Evolutionary conservation across 2,113 vertebrate species (phyloP), one percentile per base, ranked within the genome.

Genomic region (Hippocampus barbouri): DNA sequence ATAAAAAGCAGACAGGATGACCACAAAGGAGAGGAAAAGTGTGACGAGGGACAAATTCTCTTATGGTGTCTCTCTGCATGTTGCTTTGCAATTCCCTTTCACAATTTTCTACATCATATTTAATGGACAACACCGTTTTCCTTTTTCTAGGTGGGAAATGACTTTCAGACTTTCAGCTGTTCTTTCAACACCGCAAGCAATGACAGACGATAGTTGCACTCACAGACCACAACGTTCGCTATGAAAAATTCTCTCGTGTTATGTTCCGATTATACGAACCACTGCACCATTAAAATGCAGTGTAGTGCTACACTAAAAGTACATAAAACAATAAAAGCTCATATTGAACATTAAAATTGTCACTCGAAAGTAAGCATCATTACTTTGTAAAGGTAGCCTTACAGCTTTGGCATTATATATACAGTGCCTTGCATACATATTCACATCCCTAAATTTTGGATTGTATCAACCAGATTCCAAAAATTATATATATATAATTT

Each of bases 1-100:
- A 80, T 90, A 71, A 87, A 60, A 79, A 84, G 86, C 88, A 91
- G 90, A 91, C 71, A 85, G 56, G 74, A 82, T 75, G 76, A 85
- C 87, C 86, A 81, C 79, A 76, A 81, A 85, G 70, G 21, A 75
- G 70, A 64, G 61, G 64, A 69, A 72, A 74, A 74, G 81, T 76
- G 88, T 75, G 68, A 83, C 84, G 61, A 79, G 66, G 79, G 69
- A 76, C 68, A 79, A 62, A 79, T 72, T 83, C 74, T 77, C 82
- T 83, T 75, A 83, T 90, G 87, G 81, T 86, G 88, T 86, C 61
- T 63, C 88, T 85, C 80, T 76, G 83, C 61, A 53, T 71, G 79
- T 88, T 80, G 81, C 70, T 38, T 82, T 79, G 72, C 18, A 68
- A 80, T 89, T 90, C 88, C 82, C 84, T 83, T 79, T 65, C 71